Conservation (phyloP, 2,797 vertebrate genomes). For the Moxostoma hubbsi region DNA sequence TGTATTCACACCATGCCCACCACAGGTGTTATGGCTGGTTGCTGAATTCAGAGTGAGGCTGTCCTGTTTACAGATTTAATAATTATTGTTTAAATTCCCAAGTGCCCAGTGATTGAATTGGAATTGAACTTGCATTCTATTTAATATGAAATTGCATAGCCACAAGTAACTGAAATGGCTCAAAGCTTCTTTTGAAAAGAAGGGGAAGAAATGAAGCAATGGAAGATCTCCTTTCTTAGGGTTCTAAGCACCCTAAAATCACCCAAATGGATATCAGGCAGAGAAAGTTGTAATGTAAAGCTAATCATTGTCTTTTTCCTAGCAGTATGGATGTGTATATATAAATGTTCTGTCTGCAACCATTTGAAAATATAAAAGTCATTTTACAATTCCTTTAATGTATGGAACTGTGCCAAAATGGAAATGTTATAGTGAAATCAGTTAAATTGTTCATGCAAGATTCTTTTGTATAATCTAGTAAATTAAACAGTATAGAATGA, state of each 20-base stretch:
- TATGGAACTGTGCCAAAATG: background rate
- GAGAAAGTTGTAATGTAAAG: background rate
- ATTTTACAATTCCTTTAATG: background rate
- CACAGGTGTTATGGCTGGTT: slow-evolving; percentile 36
- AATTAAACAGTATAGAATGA: background rate
- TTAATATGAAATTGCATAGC: slow-evolving; percentile 43
- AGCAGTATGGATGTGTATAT: no score
- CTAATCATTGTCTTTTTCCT: no score
- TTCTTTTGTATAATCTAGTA: background rate
- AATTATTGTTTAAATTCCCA: slow-evolving; percentile 46
- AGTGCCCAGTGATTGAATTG: slow-evolving; percentile 41
- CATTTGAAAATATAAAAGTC: no score
- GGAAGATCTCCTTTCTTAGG: background rate
- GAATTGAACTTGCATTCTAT: slow-evolving; percentile 37
- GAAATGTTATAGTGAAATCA: background rate
- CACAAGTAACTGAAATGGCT: slow-evolving; percentile 18
- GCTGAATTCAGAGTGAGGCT: slow-evolving; percentile 43
- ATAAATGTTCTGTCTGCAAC: background rate
- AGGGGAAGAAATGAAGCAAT: background rate
- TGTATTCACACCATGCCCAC: slow-evolving; percentile 40
- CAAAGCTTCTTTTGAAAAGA: slow-evolving; percentile 6
- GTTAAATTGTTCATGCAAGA: background rate
- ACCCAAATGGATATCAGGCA: background rate
- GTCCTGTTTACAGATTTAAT: slow-evolving; percentile 50
- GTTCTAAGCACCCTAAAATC: slow-evolving; percentile 1